phyloP scores from a whole-genome alignment of 2,888 invertebrate species.

The Petrolisthes manimaculis region DNA sequence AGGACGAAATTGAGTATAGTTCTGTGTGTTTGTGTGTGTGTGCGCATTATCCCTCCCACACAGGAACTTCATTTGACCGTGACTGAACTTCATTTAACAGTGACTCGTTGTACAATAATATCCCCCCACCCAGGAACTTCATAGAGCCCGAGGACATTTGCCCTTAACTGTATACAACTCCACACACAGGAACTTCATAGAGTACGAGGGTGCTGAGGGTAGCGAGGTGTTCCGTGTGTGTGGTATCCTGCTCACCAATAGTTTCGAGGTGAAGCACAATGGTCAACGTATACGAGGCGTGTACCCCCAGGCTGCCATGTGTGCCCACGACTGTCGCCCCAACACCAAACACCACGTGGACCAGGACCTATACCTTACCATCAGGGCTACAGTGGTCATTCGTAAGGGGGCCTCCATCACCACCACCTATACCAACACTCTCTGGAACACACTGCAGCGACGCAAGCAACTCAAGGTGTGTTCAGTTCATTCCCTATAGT shows the following conservation, averaged over 20 bases:
- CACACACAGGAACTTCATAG: not conserved
- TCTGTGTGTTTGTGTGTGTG: no score
- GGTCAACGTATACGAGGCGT: conserved; percentile 75
- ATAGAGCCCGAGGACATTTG: not conserved
- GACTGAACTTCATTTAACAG: not conserved
- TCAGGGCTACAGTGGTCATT: conserved; percentile 76
- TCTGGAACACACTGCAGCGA: conserved; percentile 79
- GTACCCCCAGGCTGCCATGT: conserved; percentile 78
- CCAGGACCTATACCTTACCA: conserved; percentile 74
- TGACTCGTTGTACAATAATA: not conserved
- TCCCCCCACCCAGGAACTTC: conserved; percentile 1
- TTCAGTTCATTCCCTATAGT: no score
- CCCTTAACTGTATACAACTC: not conserved
- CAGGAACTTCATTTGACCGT: not conserved
- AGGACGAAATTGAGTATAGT: no score
- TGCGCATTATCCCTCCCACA: not conserved
- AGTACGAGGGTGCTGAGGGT: conserved; percentile 44
- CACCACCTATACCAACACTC: conserved; percentile 77
- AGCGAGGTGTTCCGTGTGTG: conserved; percentile 55
- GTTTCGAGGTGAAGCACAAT: conserved; percentile 64
- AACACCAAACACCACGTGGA: conserved; percentile 79
- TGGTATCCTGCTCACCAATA: conserved; percentile 58
- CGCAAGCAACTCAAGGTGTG: conserved; percentile 75
- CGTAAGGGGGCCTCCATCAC: conserved; percentile 71
- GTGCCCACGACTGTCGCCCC: conserved; percentile 80